Conservation (phyloP, 1,140 invertebrate species). For the Eubasilissa regina region DNA sequence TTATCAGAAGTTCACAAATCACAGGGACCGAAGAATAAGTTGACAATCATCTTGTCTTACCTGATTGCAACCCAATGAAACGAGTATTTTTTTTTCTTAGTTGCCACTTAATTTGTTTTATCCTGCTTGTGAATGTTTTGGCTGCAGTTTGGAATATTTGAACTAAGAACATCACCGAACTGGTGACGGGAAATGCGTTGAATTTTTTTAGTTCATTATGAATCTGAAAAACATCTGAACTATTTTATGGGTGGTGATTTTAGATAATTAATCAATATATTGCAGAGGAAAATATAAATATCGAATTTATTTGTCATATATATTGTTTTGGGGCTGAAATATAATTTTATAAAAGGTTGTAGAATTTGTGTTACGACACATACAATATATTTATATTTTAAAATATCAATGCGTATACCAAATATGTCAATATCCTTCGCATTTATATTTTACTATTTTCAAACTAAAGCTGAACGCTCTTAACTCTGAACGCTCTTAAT, state of each 20-base stretch:
- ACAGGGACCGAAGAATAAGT: not conserved
- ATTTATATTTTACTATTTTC: too few species aligned
- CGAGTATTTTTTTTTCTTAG: not conserved
- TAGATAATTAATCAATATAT: not conserved
- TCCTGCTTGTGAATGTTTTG: conserved; percentile 21
- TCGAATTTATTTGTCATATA: too few species aligned
- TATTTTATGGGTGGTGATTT: conserved; percentile 1
- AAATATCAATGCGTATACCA: too few species aligned
- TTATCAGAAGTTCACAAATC: not conserved
- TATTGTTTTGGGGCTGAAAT: too few species aligned
- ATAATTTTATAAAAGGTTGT: too few species aligned
- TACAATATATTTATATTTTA: too few species aligned
- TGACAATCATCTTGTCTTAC: not conserved
- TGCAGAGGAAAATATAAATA: too few species aligned
- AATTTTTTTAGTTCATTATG: conserved; percentile 17
- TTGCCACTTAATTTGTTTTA: not conserved
- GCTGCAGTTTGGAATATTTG: conserved; percentile 23
- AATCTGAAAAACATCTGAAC: not conserved
- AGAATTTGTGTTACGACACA: too few species aligned
- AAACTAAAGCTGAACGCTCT: too few species aligned
- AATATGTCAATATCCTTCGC: too few species aligned
- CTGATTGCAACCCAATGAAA: not conserved
- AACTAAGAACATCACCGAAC: not conserved
- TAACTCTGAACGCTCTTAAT: too few species aligned
- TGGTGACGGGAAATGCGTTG: conserved; percentile 11